Percentiles rank a stretch among this genome's conserved stretches.
phyloP scores from a whole-genome alignment of 2,113 vertebrate species.

The Nettapus auritus region DNA sequence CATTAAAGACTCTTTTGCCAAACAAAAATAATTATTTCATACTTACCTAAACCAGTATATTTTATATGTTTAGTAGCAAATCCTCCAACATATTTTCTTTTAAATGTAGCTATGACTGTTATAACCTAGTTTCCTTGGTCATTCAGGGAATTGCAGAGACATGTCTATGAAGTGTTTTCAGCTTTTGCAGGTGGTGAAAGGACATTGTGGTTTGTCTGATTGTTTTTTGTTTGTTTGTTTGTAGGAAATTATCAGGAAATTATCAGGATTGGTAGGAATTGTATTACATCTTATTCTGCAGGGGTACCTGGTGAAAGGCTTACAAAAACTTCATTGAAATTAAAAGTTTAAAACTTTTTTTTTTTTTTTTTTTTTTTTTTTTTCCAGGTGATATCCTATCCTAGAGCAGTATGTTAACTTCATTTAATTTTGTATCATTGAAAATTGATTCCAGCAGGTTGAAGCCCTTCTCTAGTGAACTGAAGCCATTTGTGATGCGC shows the following conservation, averaged over 20 bases:
- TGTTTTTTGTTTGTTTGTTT: not conserved
- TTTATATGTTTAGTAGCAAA: not conserved
- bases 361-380: not conserved
- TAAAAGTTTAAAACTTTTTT: conserved; percentile 30
- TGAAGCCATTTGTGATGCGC: conserved; percentile 2
- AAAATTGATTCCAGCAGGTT: conserved; percentile 17
- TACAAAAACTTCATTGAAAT: conserved; percentile 8
- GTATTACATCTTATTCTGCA: conserved; percentile 14
- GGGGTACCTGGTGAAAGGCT: not conserved
- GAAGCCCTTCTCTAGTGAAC: not conserved
- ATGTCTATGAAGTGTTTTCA: not conserved
- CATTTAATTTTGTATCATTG: not conserved
- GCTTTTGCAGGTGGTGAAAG: not conserved
- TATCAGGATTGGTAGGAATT: not conserved
- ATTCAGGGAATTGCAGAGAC: not conserved
- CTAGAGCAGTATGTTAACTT: conserved; percentile 16
- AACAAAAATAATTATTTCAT: not conserved
- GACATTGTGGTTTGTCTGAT: not conserved
- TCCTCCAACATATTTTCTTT: not conserved
- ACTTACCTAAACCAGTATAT: not conserved
- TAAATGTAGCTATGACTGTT: not conserved
- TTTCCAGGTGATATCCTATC: conserved; percentile 12
- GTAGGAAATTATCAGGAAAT: not conserved
- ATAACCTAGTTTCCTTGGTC: not conserved
- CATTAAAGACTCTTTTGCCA: not conserved